Evolutionary conservation across 2,797 vertebrate genomes (phyloP), one percentile per base, ranked within the genome.

Genomic region (Dallia pectoralis): DNA sequence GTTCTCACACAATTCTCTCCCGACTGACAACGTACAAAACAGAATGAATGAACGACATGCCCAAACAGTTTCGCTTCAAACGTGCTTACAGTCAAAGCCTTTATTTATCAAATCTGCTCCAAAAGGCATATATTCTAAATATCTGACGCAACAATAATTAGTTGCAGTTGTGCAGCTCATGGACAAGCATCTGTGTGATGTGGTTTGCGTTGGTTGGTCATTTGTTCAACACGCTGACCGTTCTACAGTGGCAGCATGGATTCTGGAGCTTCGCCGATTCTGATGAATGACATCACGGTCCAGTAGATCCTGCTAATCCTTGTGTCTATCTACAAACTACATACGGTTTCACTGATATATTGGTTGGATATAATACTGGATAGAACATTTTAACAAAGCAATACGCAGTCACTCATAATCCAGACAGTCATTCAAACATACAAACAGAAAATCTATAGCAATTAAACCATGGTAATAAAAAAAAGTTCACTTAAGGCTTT

Each of bases 71-170:
- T 51, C 16, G 48, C 33, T 49, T 74, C 33, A 74, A 71, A 75
- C 62, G 72, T 78, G 70, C 44, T 74, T 69, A 67, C 76, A 71
- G 78, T 83, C 63, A 83, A 79, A 75, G 30, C 78, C 70, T 84
- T 86, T 80, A 84, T 85, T 88, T 81, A 78, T 76, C 70, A 85
- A 82, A 83, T 77, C 22, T 81, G 74, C 71, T 81, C 25, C 47
- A 76, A 86, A 59, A 82, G 83, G 82, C 70, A 76, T 86, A 88
- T 84, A 89, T 87, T 89, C 85, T 69, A 67, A 82, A 81, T 51
- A 70, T 81, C 61, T 73, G 77, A 81, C 74, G 71, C 73, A 77
- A 49, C 69, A 69, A 70, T 62, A 80, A 69, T 67, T 36, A 69
- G 66, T 64, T 67, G 53, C 16, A n/a, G 67, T 75, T 48, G 77